Evolutionary conservation across 2,797 vertebrate genomes (phyloP).

Genomic region (Cynopterus sphinx): DNA sequence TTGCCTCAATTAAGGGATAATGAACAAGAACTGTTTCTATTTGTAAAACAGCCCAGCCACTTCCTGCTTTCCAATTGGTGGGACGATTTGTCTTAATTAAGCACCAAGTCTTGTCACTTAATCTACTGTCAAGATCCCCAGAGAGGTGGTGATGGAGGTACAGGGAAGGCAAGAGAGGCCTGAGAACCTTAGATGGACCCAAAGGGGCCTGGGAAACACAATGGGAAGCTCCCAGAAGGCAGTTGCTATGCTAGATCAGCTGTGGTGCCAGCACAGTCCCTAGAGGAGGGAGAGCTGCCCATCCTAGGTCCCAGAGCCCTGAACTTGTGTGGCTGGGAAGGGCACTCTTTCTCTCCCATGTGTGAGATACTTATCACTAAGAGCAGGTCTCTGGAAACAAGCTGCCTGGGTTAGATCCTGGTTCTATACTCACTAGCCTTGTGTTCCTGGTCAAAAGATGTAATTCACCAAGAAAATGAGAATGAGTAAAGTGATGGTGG

Average conservation of each 20-base stretch:
- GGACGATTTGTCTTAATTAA: conserved; percentile 86
- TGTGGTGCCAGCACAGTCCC: too few relatives aligned
- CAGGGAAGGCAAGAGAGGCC: neutral
- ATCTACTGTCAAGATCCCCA: conserved; percentile 58
- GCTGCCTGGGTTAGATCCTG: neutral
- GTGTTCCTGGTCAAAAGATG: neutral
- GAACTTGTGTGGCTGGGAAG: neutral
- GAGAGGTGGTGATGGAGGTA: conserved; percentile 19
- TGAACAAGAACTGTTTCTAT: conserved; percentile 89
- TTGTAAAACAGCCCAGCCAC: conserved; percentile 86
- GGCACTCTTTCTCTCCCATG: neutral
- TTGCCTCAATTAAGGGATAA: conserved; percentile 88
- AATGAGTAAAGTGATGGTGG: neutral
- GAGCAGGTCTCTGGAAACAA: neutral
- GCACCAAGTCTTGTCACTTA: conserved; percentile 80
- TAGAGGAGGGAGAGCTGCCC: neutral
- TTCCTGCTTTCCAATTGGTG: conserved; percentile 84
- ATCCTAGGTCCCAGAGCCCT: too few relatives aligned
- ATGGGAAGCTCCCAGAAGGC: neutral
- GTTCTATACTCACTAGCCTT: neutral
- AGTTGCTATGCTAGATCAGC: neutral
- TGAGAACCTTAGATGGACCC: neutral
- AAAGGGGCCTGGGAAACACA: neutral
- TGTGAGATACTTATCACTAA: neutral
- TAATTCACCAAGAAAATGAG: neutral